Conservation (phyloP, 2,888 invertebrate species). For the Agriopis aurantiaria region DNA sequence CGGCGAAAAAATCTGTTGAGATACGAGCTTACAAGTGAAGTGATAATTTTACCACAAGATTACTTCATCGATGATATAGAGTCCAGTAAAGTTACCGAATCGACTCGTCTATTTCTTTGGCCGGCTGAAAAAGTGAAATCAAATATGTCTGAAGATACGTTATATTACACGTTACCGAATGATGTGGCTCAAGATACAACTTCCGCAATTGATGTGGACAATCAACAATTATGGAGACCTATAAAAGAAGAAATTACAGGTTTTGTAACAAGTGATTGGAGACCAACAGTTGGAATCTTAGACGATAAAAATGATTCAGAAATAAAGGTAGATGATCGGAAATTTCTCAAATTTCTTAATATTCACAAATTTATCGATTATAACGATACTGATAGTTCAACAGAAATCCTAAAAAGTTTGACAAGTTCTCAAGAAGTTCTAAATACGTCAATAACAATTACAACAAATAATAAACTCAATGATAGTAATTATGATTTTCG, state of each 20-base stretch:
- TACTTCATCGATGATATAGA: constrained; percentile 43
- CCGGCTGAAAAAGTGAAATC: not conserved
- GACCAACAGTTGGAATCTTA: not conserved
- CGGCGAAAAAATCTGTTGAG: constrained; percentile 49
- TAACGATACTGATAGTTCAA: not conserved
- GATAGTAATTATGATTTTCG: not conserved
- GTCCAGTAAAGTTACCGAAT: not conserved
- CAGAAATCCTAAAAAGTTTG: not conserved
- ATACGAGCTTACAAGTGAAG: constrained; percentile 43
- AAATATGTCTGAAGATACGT: not conserved
- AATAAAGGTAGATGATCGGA: not conserved
- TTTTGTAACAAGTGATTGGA: not conserved
- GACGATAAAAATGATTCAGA: constrained; percentile 1
- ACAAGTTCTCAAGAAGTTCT: not conserved
- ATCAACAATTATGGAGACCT: not conserved
- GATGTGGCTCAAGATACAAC: not conserved
- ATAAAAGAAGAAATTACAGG: not conserved
- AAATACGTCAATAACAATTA: not conserved
- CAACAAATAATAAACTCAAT: not conserved
- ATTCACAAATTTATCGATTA: not conserved
- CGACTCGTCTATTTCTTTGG: not conserved
- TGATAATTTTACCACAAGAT: constrained; percentile 52
- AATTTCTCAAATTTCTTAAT: constrained; percentile 7
- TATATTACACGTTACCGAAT: not conserved
- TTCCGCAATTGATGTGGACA: not conserved